Percentiles rank a stretch among this genome's conserved stretches.
Conservation (phyloP, 2,888 invertebrate species). For the Taenaris catops region DNA sequence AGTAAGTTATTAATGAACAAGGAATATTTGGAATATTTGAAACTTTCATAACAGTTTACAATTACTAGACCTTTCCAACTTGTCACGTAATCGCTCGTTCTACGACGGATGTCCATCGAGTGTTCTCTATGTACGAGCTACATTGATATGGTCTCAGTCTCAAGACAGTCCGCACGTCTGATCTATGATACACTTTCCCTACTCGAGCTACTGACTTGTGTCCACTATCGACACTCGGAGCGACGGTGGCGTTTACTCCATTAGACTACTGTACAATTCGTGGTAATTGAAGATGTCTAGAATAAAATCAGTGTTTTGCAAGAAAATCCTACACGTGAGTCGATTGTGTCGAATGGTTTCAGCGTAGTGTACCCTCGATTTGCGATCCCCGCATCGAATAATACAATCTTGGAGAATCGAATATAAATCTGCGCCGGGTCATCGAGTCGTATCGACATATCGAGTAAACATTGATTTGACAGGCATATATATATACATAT, state of each 20-base stretch:
- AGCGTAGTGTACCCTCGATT: slow-evolving; percentile 5
- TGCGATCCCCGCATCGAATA: slow-evolving; percentile 7
- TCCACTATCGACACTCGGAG: slow-evolving; percentile 45
- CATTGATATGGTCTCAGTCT: slow-evolving; percentile 78
- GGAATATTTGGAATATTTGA: slow-evolving; percentile 53
- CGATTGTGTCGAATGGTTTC: too few relatives aligned
- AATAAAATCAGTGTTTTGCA: slow-evolving; percentile 2
- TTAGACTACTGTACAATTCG: neutral
- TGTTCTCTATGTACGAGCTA: slow-evolving; percentile 53
- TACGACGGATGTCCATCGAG: slow-evolving; percentile 65
- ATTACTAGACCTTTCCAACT: slow-evolving; percentile 35
- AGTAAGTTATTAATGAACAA: slow-evolving; percentile 58
- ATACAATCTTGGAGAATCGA: slow-evolving; percentile 18
- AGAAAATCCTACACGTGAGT: slow-evolving; percentile 2
- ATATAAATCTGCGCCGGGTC: slow-evolving; percentile 29
- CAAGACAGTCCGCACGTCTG: slow-evolving; percentile 74
- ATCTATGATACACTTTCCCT: slow-evolving; percentile 73
- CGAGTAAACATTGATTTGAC: slow-evolving; percentile 37
- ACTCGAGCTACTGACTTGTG: slow-evolving; percentile 70
- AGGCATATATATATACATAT: too few relatives aligned
- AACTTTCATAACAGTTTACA: slow-evolving; percentile 46
- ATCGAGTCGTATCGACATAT: slow-evolving; percentile 27
- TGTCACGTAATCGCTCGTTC: slow-evolving; percentile 52
- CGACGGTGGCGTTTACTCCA: slow-evolving; percentile 7
- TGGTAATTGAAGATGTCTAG: neutral